Evolutionary conservation across 2,888 invertebrate species (phyloP).

Genomic region (Microctonus aethiopoides): DNA sequence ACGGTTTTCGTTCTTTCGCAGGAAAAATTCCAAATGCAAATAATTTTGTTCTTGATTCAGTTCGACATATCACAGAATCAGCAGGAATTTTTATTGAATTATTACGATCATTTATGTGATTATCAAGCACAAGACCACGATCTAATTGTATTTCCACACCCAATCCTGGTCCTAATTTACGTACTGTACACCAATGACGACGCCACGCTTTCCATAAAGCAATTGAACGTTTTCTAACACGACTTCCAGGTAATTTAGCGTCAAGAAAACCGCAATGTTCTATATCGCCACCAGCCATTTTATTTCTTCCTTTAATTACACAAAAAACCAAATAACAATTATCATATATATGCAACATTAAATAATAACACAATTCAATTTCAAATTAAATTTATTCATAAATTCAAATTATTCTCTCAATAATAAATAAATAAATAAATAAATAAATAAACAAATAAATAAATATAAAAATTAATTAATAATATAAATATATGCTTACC

Average conservation of each 20-base stretch:
- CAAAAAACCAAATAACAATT: not conserved
- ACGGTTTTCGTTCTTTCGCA: conserved; percentile 71
- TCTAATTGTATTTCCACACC: conserved; percentile 54
- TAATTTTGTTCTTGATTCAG: conserved; percentile 76
- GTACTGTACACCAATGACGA: conserved; percentile 60
- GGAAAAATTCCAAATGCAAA: conserved; percentile 79
- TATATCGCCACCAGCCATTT: conserved; percentile 48
- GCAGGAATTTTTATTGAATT: conserved; percentile 68
- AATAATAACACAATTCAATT: too few species aligned
- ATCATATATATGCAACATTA: not conserved
- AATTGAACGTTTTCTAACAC: conserved; percentile 56
- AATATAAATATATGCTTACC: not conserved
- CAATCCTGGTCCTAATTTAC: conserved; percentile 51
- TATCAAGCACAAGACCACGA: conserved; percentile 46
- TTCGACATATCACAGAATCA: conserved; percentile 73
- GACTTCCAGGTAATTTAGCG: conserved; percentile 57
- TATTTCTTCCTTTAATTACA: not conserved
- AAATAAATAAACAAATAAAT: not conserved
- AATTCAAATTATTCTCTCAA: too few species aligned
- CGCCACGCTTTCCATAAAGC: conserved; percentile 60
- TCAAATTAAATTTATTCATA: too few species aligned
- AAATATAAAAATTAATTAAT: not conserved
- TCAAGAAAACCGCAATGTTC: conserved; percentile 61
- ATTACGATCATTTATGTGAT: conserved; percentile 48
- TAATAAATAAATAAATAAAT: too few species aligned